A percentile compares a stretch with the other conserved stretches of the same genome.
phyloP scores from a whole-genome alignment of 2,888 invertebrate species.

The Lydus trimaculatus region DNA sequence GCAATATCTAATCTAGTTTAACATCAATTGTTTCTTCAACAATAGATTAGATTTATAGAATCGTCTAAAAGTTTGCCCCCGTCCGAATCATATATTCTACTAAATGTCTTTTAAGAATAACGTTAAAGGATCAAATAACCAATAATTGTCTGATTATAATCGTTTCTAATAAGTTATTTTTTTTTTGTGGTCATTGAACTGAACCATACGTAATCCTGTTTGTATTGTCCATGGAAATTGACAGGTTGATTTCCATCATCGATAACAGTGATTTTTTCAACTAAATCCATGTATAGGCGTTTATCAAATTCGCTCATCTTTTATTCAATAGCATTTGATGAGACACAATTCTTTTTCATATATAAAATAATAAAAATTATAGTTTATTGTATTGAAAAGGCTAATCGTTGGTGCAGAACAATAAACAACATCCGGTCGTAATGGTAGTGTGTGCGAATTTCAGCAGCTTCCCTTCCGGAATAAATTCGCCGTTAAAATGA shows the following conservation, averaged over 20 bases:
- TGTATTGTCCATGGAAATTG: slow-evolving; percentile 16
- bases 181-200: slow-evolving; percentile 22
- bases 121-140: background rate
- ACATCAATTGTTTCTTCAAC: background rate
- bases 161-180: slow-evolving; percentile 11
- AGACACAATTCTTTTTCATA: background rate
- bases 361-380: background rate
- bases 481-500: background rate
- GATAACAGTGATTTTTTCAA: background rate
- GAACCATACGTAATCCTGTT: slow-evolving; percentile 14
- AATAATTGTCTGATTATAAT: background rate
- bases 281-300: background rate
- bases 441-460: background rate
- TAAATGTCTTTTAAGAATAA: background rate
- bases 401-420: background rate
- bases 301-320: background rate
- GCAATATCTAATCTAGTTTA: background rate
- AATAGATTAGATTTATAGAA: background rate
- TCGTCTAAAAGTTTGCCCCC: background rate
- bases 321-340: too few relatives aligned
- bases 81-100: background rate
- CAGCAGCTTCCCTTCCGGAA: slow-evolving; percentile 1
- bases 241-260: slow-evolving; percentile 13
- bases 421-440: background rate
- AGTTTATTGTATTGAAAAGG: background rate